Evolutionary conservation across 2,888 invertebrate species (phyloP).

Genomic region (Oegoconia quadripuncta): DNA sequence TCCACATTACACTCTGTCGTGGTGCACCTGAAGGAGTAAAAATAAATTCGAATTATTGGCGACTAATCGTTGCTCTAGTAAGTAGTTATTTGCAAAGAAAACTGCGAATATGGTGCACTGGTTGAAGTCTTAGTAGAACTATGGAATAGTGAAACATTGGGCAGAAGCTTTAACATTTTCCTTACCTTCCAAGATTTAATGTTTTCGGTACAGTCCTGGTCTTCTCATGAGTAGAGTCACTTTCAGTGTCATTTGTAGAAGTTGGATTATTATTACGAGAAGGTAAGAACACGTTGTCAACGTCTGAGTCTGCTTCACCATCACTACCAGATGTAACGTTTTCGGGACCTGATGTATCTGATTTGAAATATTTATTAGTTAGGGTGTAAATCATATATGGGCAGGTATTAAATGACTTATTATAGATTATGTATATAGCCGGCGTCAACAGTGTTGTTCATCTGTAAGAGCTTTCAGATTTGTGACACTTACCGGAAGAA

Average conservation of each 20-base stretch:
- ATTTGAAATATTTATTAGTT: conserved; percentile 3
- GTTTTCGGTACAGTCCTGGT: conserved; percentile 65
- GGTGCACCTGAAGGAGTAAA: conserved; percentile 57
- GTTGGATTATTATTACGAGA: conserved; percentile 57
- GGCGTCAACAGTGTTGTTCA: too few relatives aligned
- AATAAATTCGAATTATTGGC: too few relatives aligned
- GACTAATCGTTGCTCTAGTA: too few relatives aligned
- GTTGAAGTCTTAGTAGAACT: too few relatives aligned
- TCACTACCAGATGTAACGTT: conserved; percentile 75
- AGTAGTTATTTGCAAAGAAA: too few relatives aligned
- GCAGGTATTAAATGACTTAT: background rate
- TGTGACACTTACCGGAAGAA: conserved; percentile 59
- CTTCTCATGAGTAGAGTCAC: conserved; percentile 37
- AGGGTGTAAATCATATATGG: background rate
- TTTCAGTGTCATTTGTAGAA: conserved; percentile 36
- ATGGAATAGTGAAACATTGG: background rate
- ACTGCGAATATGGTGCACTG: too few relatives aligned
- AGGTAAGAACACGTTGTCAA: conserved; percentile 71
- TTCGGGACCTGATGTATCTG: conserved; percentile 84
- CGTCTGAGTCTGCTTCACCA: conserved; percentile 70
- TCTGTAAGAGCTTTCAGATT: too few relatives aligned
- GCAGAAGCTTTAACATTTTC: background rate
- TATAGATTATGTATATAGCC: background rate
- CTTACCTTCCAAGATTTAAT: conserved; percentile 65
- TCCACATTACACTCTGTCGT: conserved; percentile 86